These are phyloP conservation scores for Zaprionus lineosus DNA, from an alignment of 2,888 invertebrate genomes.

Conservation along the genomic window DNA sequence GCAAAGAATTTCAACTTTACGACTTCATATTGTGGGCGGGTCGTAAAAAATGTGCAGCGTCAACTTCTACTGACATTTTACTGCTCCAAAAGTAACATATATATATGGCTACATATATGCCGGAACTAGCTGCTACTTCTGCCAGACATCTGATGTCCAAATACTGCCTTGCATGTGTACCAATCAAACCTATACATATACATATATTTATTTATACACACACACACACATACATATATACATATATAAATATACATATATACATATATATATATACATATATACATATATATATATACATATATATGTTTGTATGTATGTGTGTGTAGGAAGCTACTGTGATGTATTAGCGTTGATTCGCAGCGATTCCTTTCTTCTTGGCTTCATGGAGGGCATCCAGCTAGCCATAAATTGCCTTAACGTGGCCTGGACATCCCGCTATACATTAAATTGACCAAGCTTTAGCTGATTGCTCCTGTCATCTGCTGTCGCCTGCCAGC, in stretches of 20 bases:
- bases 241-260: background rate
- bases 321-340: slow-evolving; percentile 10
- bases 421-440: slow-evolving; percentile 41
- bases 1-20: slow-evolving; percentile 74
- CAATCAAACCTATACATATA: slow-evolving; percentile 2
- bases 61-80: slow-evolving; percentile 51
- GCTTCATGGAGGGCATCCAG: slow-evolving; percentile 60
- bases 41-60: slow-evolving; percentile 74
- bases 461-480: slow-evolving; percentile 40
- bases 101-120: slow-evolving; percentile 32
- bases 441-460: slow-evolving; percentile 47
- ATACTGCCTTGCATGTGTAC: slow-evolving; percentile 3
- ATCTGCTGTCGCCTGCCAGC: slow-evolving; percentile 35
- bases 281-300: background rate
- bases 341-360: slow-evolving; percentile 49
- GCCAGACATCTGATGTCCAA: slow-evolving; percentile 51
- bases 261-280: background rate
- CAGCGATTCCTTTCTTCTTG: slow-evolving; percentile 16
- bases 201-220: too few relatives aligned
- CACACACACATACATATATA: background rate
- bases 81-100: slow-evolving; percentile 42
- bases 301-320: background rate
- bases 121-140: slow-evolving; percentile 63
- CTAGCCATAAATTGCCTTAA: slow-evolving; percentile 63
- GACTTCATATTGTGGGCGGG: slow-evolving; percentile 77